Evolutionary conservation across 2,113 vertebrate genomes (phyloP).

Genomic region (Furnarius figulus): DNA sequence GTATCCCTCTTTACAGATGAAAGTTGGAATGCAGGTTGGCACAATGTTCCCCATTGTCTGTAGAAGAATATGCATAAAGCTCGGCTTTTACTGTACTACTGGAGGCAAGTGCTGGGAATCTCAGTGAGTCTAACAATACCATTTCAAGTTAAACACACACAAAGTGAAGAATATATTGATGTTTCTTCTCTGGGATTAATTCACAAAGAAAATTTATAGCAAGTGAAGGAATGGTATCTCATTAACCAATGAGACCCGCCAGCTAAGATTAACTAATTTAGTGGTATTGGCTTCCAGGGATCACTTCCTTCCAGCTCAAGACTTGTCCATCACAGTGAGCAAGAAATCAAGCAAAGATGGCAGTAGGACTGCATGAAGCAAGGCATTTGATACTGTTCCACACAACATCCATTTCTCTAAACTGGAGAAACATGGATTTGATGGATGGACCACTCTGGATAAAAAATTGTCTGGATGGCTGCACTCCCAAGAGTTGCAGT

Average conservation of each 20-base stretch:
- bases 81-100: neutral
- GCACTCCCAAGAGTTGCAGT: neutral
- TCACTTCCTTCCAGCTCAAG: neutral
- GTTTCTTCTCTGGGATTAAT: neutral
- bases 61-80: neutral
- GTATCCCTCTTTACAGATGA: neutral
- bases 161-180: neutral
- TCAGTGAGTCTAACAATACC: neutral
- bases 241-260: neutral
- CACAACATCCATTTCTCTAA: neutral
- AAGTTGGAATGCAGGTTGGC: neutral
- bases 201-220: neutral
- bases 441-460: neutral
- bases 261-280: neutral
- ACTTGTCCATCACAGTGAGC: neutral
- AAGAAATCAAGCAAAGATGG: neutral
- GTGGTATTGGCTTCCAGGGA: neutral
- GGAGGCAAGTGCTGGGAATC: neutral
- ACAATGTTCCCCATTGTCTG: neutral
- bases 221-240: neutral
- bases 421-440: neutral
- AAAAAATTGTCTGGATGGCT: neutral
- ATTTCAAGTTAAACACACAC: neutral
- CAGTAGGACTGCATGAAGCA: neutral
- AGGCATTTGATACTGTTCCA: neutral